phyloP scores from a whole-genome alignment of 2,888 invertebrate genomes.

The Conchocele bisecta region DNA sequence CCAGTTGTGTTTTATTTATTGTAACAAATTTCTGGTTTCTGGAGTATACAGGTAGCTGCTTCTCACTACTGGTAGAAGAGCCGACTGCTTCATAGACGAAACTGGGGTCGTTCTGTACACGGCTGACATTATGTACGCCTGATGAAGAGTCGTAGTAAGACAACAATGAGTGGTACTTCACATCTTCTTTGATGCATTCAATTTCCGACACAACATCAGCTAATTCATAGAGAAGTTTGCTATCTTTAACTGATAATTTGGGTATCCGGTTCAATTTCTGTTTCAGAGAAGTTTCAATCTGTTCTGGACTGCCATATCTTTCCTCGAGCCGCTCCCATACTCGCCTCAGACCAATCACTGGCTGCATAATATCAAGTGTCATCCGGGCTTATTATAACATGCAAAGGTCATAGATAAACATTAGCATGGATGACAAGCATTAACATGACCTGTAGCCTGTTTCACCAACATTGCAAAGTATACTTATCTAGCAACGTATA shows the following conservation, averaged over 20 bases:
- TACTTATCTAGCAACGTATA: too few relatives aligned
- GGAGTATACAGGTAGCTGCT: too few relatives aligned
- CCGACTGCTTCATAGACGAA: conserved; percentile 5
- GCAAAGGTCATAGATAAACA: too few relatives aligned
- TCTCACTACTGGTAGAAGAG: background rate
- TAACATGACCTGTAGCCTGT: too few relatives aligned
- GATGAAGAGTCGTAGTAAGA: conserved; percentile 25
- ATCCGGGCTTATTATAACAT: too few relatives aligned
- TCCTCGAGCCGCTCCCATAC: background rate
- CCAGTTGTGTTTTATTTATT: too few relatives aligned
- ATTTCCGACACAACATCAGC: conserved; percentile 14
- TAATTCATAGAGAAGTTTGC: background rate
- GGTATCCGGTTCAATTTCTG: background rate
- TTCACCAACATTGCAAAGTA: too few relatives aligned
- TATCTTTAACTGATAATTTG: background rate
- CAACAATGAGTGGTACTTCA: background rate
- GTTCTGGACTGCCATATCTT: background rate
- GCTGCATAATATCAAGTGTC: too few relatives aligned
- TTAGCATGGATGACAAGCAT: too few relatives aligned
- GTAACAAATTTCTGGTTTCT: too few relatives aligned
- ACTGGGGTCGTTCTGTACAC: conserved; percentile 19
- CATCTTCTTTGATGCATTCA: conserved; percentile 15
- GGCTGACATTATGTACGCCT: conserved; percentile 2
- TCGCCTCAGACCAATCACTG: background rate
- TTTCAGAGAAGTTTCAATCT: background rate